Percentiles rank a stretch among this genome's conserved stretches.
Conservation (phyloP, 2,888 invertebrate species). For the Argynnis bischoffii region DNA sequence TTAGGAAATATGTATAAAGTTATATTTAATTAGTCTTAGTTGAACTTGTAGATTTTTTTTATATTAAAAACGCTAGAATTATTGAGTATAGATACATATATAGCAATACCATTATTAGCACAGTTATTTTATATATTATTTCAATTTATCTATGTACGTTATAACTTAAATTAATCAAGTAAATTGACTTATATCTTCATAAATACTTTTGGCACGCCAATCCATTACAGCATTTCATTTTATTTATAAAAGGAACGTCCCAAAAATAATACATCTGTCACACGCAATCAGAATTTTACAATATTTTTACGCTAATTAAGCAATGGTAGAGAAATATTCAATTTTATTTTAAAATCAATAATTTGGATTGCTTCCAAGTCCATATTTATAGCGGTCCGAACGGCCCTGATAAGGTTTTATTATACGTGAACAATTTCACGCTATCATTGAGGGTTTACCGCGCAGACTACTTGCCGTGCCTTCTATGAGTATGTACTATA, state of each 20-base stretch:
- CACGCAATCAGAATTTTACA: not conserved
- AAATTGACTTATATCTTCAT: too few species aligned
- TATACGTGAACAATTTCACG: slow-evolving; percentile 41
- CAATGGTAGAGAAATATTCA: slow-evolving; percentile 40
- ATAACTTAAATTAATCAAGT: too few species aligned
- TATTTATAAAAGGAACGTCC: not conserved
- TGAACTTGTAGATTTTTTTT: too few species aligned
- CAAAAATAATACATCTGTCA: not conserved
- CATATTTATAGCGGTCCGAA: slow-evolving; percentile 41
- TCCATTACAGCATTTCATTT: not conserved
- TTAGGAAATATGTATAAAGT: too few species aligned
- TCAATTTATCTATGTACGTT: too few species aligned
- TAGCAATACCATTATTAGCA: too few species aligned
- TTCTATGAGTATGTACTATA: slow-evolving; percentile 14
- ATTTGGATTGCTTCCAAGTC: slow-evolving; percentile 46
- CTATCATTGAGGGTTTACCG: slow-evolving; percentile 37
- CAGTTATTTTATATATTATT: too few species aligned
- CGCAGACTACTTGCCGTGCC: slow-evolving; percentile 18
- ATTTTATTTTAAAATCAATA: slow-evolving; percentile 45
- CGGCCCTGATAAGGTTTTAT: slow-evolving; percentile 42
- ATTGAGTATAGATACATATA: too few species aligned
- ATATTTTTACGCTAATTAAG: slow-evolving; percentile 29
- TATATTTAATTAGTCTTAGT: too few species aligned
- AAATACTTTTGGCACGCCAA: too few species aligned
- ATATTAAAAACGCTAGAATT: too few species aligned